A percentile compares a stretch with the other conserved stretches of the same genome.
Evolutionary conservation across 2,888 invertebrate genomes (phyloP).

Genomic region (Linyphia triangularis): DNA sequence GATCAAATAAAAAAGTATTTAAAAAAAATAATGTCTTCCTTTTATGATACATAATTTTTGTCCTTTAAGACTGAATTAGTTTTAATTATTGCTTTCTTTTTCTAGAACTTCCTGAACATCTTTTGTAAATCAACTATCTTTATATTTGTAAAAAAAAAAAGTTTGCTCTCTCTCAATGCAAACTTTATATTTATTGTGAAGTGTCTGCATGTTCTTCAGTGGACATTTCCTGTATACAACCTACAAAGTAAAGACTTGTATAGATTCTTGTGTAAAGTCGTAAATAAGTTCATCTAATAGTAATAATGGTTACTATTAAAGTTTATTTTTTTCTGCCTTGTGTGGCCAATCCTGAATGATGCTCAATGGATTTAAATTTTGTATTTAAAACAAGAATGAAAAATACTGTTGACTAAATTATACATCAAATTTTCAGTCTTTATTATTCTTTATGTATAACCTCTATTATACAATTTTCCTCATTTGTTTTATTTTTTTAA

Average conservation of each 20-base stretch:
- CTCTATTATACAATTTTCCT: too few relatives aligned
- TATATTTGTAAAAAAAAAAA: not conserved
- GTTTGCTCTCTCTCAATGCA: not conserved
- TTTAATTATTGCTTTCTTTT: not conserved
- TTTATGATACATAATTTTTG: not conserved
- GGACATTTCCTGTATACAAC: not conserved
- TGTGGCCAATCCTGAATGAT: not conserved
- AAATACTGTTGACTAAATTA: too few relatives aligned
- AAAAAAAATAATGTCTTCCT: too few relatives aligned
- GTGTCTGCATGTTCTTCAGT: not conserved
- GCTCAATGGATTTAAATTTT: not conserved
- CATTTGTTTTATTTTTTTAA: too few relatives aligned
- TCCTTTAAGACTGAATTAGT: not conserved
- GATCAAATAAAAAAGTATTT: too few relatives aligned
- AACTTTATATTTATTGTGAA: not conserved
- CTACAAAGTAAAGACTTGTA: not conserved
- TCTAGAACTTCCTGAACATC: slow-evolving; percentile 22
- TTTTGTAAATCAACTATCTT: not conserved
- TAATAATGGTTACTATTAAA: not conserved
- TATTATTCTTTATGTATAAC: too few relatives aligned
- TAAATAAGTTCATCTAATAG: not conserved
- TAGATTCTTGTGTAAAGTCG: not conserved
- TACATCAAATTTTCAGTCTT: too few relatives aligned
- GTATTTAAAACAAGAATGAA: not conserved
- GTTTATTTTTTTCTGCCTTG: not conserved